Base-by-base conservation (phyloP, 2,888 invertebrate genomes). In the Strigamia transsilvanica region DNA sequence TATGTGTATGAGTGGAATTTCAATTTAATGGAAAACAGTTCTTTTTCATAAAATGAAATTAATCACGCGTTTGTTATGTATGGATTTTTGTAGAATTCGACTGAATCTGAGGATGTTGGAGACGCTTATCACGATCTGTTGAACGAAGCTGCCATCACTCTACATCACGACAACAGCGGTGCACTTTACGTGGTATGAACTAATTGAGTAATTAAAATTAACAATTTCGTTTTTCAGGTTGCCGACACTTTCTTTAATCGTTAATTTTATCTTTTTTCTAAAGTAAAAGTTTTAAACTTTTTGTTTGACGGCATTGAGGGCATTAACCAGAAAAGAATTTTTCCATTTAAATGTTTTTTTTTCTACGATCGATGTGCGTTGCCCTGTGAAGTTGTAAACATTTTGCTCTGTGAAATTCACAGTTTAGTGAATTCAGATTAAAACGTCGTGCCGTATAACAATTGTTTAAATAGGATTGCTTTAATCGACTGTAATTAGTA, bases 41-140 rank as follows among this genome's bases (percentile, higher is more conserved):
- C 21, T 61, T 15, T 9, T 46, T 42, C 12, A 13, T 13, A 51
- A 51, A 18, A 34, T 34, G 51, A 51, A 51, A 51, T 51, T 51
- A 51, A 51, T 56, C 21, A 21, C 10, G 18, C 1, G 6, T 38
- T 38, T 38, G 38, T 38, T 7, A 38, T 4, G 1, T 38, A 2
- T 38, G 6, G 85, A 84, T 66, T 90, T 88, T 90, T 88, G 23
- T 90, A 93, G 93, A 90, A 90, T 87, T 86, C 89, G 41, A 32
- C 23, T 41, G n/a, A 41, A 79, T 78, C 41, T 81, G 92, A 92
- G 85, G 93, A 94, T 83, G 90, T 96, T 83, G 97, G 96, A 18
- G 94, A 95, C 84, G 91, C 94, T 73, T 97, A 94, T 89, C 96
- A 97, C 88, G 97, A 97, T 88, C 92, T 93, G 86, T 91, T 91